Evolutionary conservation across 2,888 invertebrate genomes (phyloP).

Genomic region (Epistrophe grossulariae): DNA sequence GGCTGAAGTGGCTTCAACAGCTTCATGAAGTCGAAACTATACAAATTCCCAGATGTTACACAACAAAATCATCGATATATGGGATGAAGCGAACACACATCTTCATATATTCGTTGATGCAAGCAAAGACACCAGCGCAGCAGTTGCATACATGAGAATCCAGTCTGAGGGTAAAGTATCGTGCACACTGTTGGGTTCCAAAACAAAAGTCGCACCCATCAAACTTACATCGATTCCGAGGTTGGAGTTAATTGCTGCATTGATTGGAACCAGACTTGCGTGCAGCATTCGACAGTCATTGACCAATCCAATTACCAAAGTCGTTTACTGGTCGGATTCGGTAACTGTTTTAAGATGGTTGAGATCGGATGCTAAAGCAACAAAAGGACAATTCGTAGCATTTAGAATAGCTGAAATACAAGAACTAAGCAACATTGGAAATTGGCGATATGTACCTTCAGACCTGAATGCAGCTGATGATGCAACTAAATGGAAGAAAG

Average conservation of each 20-base stretch:
- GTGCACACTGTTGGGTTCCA: slow-evolving; percentile 41
- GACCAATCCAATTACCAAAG: slow-evolving; percentile 46
- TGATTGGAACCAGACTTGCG: slow-evolving; percentile 60
- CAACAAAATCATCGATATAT: not conserved
- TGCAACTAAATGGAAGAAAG: not conserved
- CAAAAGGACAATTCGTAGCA: not conserved
- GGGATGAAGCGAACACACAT: not conserved
- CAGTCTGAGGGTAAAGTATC: no score
- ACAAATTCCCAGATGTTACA: not conserved
- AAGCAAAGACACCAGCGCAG: slow-evolving; percentile 1
- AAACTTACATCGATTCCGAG: slow-evolving; percentile 60
- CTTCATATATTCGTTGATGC: slow-evolving; percentile 44
- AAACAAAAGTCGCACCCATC: slow-evolving; percentile 66
- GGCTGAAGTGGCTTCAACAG: not conserved
- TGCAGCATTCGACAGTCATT: slow-evolving; percentile 54
- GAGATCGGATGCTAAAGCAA: slow-evolving; percentile 47
- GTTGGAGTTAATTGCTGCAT: slow-evolving; percentile 64
- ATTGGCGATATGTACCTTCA: not conserved
- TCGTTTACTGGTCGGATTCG: slow-evolving; percentile 77
- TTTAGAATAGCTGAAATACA: not conserved
- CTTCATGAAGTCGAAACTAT: not conserved
- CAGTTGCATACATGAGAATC: no score
- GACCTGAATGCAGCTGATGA: not conserved
- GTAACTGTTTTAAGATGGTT: slow-evolving; percentile 77
- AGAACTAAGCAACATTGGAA: not conserved